Base-by-base conservation (phyloP, 2,888 invertebrate genomes). In the Polydrusus tereticollis region DNA sequence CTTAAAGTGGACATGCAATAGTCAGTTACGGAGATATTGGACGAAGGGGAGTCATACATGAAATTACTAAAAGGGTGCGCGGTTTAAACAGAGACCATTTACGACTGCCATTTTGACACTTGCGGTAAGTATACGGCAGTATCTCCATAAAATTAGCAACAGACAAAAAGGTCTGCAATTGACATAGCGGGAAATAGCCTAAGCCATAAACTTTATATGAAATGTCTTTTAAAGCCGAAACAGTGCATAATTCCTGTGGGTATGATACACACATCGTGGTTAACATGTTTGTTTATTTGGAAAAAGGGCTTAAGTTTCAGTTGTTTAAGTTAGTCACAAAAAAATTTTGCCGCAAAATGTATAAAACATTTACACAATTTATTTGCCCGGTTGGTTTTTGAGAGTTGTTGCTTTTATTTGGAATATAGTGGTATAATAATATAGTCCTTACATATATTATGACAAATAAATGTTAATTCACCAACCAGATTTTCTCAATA, bases 71-170 rank as follows among this genome's bases (percentile, higher is more conserved):
- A 71, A 66, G 60, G 71, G 71, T 55, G 45, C 60, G 65, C 52
- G 65, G 70, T 65, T 71, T 71, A 71, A 66, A 58, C 62, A 60
- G 23, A 80, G 81, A 78, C 77, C 78, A 80, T 79, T 55, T 55
- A 55, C 18, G 52, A 55, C 52, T 55, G 52, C 29, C 79, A 79
- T 82, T 81, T 80, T 79, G 82, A 82, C 83, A 82, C 82, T 84
- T 82, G 83, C 81, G 83, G 82, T 81, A 81, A 82, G 79, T 83
- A 79, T 81, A 83, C 82, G 79, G 79, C 81, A 78, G 79, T 78
- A 82, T 83, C 83, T 82, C 79, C 82, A 83, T 83, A 82, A 83
- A 83, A 83, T 83, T 82, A 83, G 82, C 81, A 81, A 81, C 82
- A 80, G 81, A 82, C 82, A 82, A 80, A 81, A 82, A 83, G 79